A percentile compares a stretch with the other conserved stretches of the same genome.
These are phyloP conservation scores for Lepeophtheirus nordmannii DNA, from an alignment of 2,888 invertebrate species.

Conservation along the genomic window DNA sequence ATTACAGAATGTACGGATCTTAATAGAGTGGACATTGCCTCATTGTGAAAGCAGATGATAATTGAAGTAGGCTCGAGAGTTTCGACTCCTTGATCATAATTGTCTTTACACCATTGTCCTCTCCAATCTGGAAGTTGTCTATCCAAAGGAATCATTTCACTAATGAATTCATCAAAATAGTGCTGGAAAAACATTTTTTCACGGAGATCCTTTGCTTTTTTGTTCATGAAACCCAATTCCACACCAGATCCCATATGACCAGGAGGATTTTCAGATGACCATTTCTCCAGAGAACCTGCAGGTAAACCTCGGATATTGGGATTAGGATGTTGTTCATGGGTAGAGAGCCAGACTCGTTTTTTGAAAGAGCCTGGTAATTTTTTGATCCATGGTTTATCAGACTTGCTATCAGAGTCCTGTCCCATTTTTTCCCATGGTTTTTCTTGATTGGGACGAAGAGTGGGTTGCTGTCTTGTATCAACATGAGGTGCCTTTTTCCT, in stretches of 20 bases:
- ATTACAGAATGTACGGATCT: constrained; percentile 13
- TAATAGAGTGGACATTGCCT: constrained; percentile 16
- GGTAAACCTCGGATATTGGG: constrained; percentile 10
- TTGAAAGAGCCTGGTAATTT: background rate
- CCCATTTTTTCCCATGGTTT: background rate
- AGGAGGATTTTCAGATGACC: constrained; percentile 13
- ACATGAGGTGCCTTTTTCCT: background rate
- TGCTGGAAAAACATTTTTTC: constrained; percentile 20
- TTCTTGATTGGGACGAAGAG: background rate
- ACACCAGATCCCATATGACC: constrained; percentile 22
- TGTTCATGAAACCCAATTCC: constrained; percentile 5
- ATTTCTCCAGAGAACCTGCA: background rate
- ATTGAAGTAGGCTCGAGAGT: constrained; percentile 9
- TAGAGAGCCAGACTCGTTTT: background rate
- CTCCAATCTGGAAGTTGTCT: constrained; percentile 20
- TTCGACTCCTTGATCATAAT: background rate
- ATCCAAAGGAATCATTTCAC: constrained; percentile 23
- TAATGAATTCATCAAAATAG: constrained; percentile 21
- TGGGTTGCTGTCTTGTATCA: background rate
- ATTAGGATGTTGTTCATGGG: constrained; percentile 8
- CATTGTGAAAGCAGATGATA: constrained; percentile 20
- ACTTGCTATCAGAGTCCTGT: constrained; percentile 3
- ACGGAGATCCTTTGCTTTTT: background rate
- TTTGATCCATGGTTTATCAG: background rate
- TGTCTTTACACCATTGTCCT: constrained; percentile 17